A percentile compares a stretch with the other conserved stretches of the same genome.
Conservation (phyloP, 2,113 vertebrate species). For the Chaenocephalus aceratus region DNA sequence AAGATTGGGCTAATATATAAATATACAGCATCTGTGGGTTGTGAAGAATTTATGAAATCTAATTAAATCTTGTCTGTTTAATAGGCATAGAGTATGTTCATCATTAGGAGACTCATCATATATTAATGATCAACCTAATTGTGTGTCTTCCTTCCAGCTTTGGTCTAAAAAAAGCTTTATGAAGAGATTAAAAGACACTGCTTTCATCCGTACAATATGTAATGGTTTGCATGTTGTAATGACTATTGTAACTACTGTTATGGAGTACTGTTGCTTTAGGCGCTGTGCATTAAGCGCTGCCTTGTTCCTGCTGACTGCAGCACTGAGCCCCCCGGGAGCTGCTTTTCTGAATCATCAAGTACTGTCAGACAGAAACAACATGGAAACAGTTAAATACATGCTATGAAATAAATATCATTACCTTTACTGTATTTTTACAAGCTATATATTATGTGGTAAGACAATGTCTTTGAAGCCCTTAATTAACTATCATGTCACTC, state of each 20-base stretch:
- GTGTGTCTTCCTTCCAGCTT: conserved; percentile 73
- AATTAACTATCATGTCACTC: not conserved
- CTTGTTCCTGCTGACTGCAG: conserved; percentile 42
- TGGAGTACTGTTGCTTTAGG: conserved; percentile 40
- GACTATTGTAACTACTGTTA: conserved; percentile 18
- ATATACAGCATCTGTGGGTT: conserved; percentile 69
- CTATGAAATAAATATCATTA: not conserved
- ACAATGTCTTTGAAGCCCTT: not conserved
- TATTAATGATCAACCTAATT: conserved; percentile 80
- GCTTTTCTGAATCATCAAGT: conserved; percentile 34
- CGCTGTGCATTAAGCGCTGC: conserved; percentile 13
- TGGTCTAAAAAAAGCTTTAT: conserved; percentile 62
- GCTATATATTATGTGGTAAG: not conserved
- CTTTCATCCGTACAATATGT: conserved; percentile 41
- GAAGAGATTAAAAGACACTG: conserved; percentile 18
- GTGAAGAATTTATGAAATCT: conserved; percentile 80
- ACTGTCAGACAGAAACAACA: conserved; percentile 7
- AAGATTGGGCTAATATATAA: conserved; percentile 69
- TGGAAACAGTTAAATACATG: conserved; percentile 1
- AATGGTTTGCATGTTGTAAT: conserved; percentile 40
- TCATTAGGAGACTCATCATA: conserved; percentile 75
- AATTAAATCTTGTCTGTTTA: conserved; percentile 81
- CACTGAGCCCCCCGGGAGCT: conserved; percentile 12
- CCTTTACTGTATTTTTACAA: not conserved
- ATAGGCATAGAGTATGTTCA: conserved; percentile 71